Evolutionary conservation across 2,797 vertebrate genomes (phyloP).

Genomic region (Toxotes lorentzi): DNA sequence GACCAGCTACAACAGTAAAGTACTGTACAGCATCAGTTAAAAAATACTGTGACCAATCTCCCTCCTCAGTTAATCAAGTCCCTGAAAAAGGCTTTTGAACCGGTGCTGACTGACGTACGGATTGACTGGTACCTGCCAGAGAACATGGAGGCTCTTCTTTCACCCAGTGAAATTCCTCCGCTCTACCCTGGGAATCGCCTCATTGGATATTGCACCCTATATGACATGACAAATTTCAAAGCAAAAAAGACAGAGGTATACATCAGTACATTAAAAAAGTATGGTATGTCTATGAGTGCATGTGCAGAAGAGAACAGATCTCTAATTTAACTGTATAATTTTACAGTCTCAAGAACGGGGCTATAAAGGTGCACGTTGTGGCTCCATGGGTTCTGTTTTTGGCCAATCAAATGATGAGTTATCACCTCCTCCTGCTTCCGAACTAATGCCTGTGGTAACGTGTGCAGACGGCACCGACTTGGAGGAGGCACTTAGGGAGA

Average conservation of each 20-base stretch:
- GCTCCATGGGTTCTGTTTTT: slow-evolving; percentile 87
- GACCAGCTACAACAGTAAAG: background rate
- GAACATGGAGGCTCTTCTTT: slow-evolving; percentile 96
- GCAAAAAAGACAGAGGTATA: slow-evolving; percentile 79
- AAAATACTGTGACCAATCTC: background rate
- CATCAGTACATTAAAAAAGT: background rate
- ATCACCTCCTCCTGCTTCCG: slow-evolving; percentile 74
- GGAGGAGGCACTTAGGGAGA: slow-evolving; percentile 83
- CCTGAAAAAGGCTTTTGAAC: slow-evolving; percentile 96
- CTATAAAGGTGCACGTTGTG: slow-evolving; percentile 66
- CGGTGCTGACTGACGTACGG: slow-evolving; percentile 93
- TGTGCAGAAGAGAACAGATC: background rate
- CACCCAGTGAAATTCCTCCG: slow-evolving; percentile 93
- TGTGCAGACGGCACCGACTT: slow-evolving; percentile 76
- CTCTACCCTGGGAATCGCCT: slow-evolving; percentile 93
- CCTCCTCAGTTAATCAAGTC: slow-evolving; percentile 91
- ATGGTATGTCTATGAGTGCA: background rate
- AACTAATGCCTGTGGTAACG: slow-evolving; percentile 80
- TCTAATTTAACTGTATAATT: slow-evolving; percentile 17
- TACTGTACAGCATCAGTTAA: background rate
- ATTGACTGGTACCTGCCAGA: slow-evolving; percentile 99
- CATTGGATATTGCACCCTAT: slow-evolving; percentile 95
- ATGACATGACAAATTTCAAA: slow-evolving; percentile 89
- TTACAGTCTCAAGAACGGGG: slow-evolving; percentile 67
- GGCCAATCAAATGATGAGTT: slow-evolving; percentile 89